Conservation (phyloP, 2,113 vertebrate genomes). For the Microcebus lehilahytsara region DNA sequence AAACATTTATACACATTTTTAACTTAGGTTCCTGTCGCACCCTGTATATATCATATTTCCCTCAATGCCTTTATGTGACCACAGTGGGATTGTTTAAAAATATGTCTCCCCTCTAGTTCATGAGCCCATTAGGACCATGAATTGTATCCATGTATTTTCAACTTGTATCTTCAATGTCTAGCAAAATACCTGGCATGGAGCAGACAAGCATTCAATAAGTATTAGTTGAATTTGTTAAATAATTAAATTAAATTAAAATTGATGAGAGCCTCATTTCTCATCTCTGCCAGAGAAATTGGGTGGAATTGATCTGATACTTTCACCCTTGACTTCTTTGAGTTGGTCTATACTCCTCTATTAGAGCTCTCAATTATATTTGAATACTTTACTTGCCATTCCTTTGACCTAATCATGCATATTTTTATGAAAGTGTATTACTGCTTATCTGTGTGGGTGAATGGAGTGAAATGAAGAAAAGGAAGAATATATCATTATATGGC, state of each 20-base stretch:
- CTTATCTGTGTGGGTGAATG: not conserved
- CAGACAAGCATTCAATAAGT: slow-evolving; percentile 9
- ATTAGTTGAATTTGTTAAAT: slow-evolving; percentile 48
- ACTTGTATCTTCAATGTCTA: not conserved
- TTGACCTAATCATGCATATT: slow-evolving; percentile 38
- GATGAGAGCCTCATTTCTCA: slow-evolving; percentile 29
- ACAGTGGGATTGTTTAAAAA: not conserved
- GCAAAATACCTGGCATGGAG: not conserved
- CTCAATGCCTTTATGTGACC: not conserved
- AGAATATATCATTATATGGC: not conserved
- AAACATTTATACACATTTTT: not conserved
- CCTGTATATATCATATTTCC: not conserved
- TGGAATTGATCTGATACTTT: slow-evolving; percentile 41
- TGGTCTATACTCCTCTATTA: slow-evolving; percentile 16
- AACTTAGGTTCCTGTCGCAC: not conserved
- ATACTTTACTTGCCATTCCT: slow-evolving; percentile 42
- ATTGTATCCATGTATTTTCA: not conserved
- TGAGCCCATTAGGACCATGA: not conserved
- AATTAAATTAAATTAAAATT: slow-evolving; percentile 64
- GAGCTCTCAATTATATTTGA: slow-evolving; percentile 52
- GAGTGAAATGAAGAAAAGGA: not conserved
- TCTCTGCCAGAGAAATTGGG: slow-evolving; percentile 28
- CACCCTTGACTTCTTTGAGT: slow-evolving; percentile 33
- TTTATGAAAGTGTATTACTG: slow-evolving; percentile 29
- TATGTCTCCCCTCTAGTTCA: not conserved